These are phyloP conservation scores for Epizoanthus fatuus DNA, from an alignment of 92 coral and sea anemone species.

Conservation along the genomic window DNA sequence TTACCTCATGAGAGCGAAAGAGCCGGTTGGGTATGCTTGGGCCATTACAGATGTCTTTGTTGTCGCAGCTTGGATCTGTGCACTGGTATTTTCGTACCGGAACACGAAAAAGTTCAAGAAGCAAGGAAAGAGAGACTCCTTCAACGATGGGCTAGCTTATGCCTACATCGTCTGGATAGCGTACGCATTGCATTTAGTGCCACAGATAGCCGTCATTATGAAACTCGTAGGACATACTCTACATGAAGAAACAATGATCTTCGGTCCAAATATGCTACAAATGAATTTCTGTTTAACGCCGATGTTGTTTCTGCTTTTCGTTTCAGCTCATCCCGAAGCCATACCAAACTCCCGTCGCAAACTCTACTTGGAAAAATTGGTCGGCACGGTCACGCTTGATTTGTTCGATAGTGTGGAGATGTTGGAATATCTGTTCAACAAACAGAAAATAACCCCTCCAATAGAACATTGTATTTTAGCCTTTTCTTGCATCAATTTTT, in stretches of 20 bases:
- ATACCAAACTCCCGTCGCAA: constrained; percentile 74
- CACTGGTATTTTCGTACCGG: too few relatives aligned
- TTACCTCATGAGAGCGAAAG: constrained; percentile 56
- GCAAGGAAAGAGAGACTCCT: not conserved
- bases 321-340: constrained; percentile 84
- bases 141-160: constrained; percentile 73
- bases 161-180: constrained; percentile 85
- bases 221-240: constrained; percentile 58
- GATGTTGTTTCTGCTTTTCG: constrained; percentile 48
- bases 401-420: constrained; percentile 90
- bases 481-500: constrained; percentile 82
- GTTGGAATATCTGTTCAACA: constrained; percentile 81
- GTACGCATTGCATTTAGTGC: constrained; percentile 81
- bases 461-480: constrained; percentile 66
- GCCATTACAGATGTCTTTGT: constrained; percentile 75
- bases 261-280: constrained; percentile 77
- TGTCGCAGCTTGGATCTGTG: constrained; percentile 69
- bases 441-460: constrained; percentile 29
- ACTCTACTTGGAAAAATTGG: constrained; percentile 82
- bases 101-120: not conserved
- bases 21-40: constrained; percentile 69
- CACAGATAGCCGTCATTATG: constrained; percentile 82
- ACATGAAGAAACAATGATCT: constrained; percentile 58
- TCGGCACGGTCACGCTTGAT: constrained; percentile 84
- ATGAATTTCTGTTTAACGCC: constrained; percentile 76